Percentiles rank a stretch among this genome's conserved stretches.
Conservation (phyloP, 2,113 vertebrate genomes). For the Pteropus alecto region DNA sequence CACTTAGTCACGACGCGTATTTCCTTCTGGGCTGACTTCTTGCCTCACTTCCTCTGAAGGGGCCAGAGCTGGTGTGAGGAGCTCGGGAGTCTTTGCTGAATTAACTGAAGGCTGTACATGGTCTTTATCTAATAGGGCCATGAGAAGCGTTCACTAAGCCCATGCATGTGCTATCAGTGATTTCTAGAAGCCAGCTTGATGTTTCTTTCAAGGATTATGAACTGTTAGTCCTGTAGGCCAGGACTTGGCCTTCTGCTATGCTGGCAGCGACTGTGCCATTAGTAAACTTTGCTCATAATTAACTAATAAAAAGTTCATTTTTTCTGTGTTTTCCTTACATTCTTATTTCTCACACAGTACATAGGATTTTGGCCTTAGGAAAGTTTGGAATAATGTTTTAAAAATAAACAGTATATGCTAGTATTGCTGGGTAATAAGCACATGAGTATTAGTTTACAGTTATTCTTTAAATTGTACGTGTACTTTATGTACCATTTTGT, state of each 20-base stretch:
- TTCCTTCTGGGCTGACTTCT: not conserved
- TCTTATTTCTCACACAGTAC: not conserved
- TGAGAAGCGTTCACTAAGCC: not conserved
- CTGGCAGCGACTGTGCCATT: rapidly evolving
- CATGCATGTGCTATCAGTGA: too few species aligned
- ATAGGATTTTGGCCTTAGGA: not conserved
- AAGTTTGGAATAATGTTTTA: not conserved
- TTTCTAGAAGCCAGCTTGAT: not conserved
- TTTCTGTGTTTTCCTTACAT: not conserved
- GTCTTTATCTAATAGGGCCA: not conserved
- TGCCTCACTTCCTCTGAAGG: not conserved
- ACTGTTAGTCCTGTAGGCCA: too few species aligned
- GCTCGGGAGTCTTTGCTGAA: not conserved
- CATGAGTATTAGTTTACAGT: rapidly evolving
- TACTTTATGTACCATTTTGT: not conserved
- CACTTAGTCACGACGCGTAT: not conserved
- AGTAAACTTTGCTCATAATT: not conserved
- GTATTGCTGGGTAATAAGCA: not conserved
- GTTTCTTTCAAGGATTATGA: not conserved
- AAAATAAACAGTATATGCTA: not conserved
- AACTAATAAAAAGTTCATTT: not conserved
- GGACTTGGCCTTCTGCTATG: not conserved
- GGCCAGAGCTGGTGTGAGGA: not conserved
- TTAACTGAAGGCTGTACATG: not conserved
- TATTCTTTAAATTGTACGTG: not conserved